These are phyloP conservation scores for Macrosiphum euphorbiae DNA, from an alignment of 2,888 invertebrate species.

Conservation along the genomic window DNA sequence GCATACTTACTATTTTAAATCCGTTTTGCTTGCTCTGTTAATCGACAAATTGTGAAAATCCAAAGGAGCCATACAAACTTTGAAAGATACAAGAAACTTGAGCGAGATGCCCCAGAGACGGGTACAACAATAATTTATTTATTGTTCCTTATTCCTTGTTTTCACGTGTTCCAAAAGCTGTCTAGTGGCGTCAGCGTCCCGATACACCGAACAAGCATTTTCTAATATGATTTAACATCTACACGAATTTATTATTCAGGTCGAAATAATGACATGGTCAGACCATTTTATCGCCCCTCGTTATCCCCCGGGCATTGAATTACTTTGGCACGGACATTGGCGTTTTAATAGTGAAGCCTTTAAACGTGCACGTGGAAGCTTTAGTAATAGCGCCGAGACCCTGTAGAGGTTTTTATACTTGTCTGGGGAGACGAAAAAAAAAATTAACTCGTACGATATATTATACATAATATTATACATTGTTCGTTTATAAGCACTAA, in stretches of 20 bases:
- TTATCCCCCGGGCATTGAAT: slow-evolving; percentile 35
- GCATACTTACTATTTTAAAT: not conserved
- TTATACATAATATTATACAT: not conserved
- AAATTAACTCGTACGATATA: not conserved
- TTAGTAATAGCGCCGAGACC: not conserved
- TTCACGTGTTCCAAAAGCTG: not conserved
- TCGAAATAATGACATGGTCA: slow-evolving; percentile 44
- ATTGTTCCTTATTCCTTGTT: not conserved
- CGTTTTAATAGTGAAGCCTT: slow-evolving; percentile 50
- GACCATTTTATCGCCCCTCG: slow-evolving; percentile 7
- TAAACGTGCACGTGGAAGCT: slow-evolving; percentile 18
- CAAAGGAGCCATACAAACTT: not conserved
- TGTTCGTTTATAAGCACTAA: not conserved
- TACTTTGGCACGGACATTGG: slow-evolving; percentile 43
- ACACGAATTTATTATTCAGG: slow-evolving; percentile 31
- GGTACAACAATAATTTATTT: slow-evolving; percentile 39
- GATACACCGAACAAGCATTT: not conserved
- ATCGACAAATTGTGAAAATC: not conserved
- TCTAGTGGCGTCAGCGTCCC: not conserved
- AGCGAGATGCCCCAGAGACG: slow-evolving; percentile 5
- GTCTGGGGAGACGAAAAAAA: slow-evolving; percentile 6
- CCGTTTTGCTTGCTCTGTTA: not conserved
- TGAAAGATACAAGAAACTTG: not conserved
- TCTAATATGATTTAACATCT: slow-evolving; percentile 25
- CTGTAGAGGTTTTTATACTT: not conserved